Evolutionary conservation across 2,797 vertebrate species (phyloP).

Genomic region (Phataginus tricuspis): DNA sequence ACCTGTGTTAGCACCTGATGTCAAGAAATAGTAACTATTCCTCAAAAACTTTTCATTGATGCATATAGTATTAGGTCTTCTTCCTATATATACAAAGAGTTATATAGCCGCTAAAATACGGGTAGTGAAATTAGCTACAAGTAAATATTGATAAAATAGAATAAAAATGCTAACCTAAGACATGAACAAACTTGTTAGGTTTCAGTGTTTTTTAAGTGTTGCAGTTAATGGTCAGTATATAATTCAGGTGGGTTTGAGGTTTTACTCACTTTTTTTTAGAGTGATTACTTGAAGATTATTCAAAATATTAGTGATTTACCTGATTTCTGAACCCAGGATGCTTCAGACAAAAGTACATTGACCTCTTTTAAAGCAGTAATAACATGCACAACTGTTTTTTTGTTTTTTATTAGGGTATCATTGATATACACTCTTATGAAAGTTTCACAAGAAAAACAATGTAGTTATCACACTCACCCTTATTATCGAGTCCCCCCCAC

Average conservation of each 20-base stretch:
- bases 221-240: neutral
- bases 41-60: neutral
- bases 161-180: conserved; percentile 48
- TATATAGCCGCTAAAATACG: neutral
- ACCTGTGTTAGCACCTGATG: neutral
- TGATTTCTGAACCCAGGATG: neutral
- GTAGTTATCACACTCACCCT: no score
- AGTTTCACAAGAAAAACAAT: no score
- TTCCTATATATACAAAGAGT: neutral
- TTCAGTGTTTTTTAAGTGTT: conserved; percentile 27
- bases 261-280: conserved; percentile 43
- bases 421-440: no score
- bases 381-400: neutral
- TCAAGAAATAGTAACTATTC: neutral
- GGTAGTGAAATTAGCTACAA: conserved; percentile 4
- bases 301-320: conserved; percentile 31
- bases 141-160: neutral
- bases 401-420: no score
- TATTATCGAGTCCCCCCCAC: no score
- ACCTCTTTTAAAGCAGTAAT: conserved; percentile 10
- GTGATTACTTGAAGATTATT: conserved; percentile 10
- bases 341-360: neutral
- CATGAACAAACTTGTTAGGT: neutral
- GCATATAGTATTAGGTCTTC: neutral
- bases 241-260: conserved; percentile 22